A percentile compares a stretch with the other conserved stretches of the same genome.
Evolutionary conservation across 2,888 invertebrate species (phyloP).

Genomic region (Macaria liturata): DNA sequence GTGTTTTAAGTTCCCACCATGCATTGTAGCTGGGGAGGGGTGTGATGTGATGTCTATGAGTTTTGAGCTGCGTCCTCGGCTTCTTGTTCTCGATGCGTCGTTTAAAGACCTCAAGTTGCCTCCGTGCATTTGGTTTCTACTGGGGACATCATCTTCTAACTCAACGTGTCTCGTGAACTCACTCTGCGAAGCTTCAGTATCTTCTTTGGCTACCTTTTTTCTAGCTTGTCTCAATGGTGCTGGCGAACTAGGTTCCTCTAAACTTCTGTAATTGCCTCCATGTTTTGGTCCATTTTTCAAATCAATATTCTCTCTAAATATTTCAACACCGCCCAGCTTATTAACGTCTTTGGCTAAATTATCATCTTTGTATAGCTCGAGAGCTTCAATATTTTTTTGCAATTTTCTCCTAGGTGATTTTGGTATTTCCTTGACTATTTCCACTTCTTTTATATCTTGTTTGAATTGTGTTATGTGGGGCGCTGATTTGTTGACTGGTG

Average conservation of each 20-base stretch:
- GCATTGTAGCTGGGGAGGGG: conserved; percentile 44
- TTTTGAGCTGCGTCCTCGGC: conserved; percentile 48
- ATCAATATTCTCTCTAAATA: conserved; percentile 65
- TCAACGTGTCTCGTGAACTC: conserved; percentile 53
- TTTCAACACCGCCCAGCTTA: conserved; percentile 69
- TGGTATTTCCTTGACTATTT: conserved; percentile 70
- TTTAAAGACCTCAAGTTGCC: conserved; percentile 48
- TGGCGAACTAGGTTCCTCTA: conserved; percentile 39
- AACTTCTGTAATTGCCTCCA: conserved; percentile 73
- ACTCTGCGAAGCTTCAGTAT: conserved; percentile 61
- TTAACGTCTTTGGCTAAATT: conserved; percentile 71
- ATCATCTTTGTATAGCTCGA: conserved; percentile 71
- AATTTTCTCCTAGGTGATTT: conserved; percentile 43
- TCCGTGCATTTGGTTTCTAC: conserved; percentile 42
- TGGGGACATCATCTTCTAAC: conserved; percentile 38
- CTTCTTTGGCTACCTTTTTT: conserved; percentile 27
- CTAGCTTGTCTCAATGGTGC: conserved; percentile 12
- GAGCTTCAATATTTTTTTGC: conserved; percentile 54
- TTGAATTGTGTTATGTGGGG: conserved; percentile 68
- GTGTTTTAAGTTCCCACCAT: conserved; percentile 58
- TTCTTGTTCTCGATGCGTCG: conserved; percentile 41
- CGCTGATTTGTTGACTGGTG: conserved; percentile 60
- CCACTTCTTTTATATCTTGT: conserved; percentile 72
- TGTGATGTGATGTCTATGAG: conserved; percentile 45
- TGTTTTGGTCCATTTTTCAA: conserved; percentile 64